Conservation (phyloP, 2,888 invertebrate species). For the Entomobrya proxima region DNA sequence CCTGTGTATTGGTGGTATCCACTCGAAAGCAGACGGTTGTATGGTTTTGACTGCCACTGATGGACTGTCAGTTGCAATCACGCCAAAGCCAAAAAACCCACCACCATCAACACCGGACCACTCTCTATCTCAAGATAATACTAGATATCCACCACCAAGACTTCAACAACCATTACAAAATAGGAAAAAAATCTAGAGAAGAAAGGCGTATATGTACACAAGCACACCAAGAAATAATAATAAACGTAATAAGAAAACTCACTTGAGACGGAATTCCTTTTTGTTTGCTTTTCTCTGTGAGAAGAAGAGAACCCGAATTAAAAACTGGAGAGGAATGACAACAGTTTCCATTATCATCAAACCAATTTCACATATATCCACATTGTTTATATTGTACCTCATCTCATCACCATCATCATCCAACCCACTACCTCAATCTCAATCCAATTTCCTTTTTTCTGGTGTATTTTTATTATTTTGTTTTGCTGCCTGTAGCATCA, state of each 20-base stretch:
- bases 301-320: too few relatives aligned
- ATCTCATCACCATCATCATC: not conserved
- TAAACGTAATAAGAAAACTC: slow-evolving; percentile 5
- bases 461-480: not conserved
- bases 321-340: slow-evolving; percentile 15
- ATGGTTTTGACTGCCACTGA: not conserved
- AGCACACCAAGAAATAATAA: not conserved
- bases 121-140: slow-evolving; percentile 24
- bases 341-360: slow-evolving; percentile 23
- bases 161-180: not conserved
- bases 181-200: not conserved
- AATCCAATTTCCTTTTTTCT: not conserved
- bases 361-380: not conserved
- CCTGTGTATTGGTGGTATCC: not conserved
- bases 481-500: too few relatives aligned
- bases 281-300: not conserved
- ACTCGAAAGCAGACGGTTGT: slow-evolving; percentile 7
- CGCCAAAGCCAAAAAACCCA: not conserved
- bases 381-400: slow-evolving; percentile 13
- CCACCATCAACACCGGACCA: not conserved
- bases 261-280: not conserved
- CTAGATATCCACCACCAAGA: not conserved
- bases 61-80: slow-evolving; percentile 52
- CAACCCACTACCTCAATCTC: not conserved
- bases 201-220: not conserved